phyloP scores from a whole-genome alignment of 2,888 invertebrate genomes.

The Belgica antarctica region DNA sequence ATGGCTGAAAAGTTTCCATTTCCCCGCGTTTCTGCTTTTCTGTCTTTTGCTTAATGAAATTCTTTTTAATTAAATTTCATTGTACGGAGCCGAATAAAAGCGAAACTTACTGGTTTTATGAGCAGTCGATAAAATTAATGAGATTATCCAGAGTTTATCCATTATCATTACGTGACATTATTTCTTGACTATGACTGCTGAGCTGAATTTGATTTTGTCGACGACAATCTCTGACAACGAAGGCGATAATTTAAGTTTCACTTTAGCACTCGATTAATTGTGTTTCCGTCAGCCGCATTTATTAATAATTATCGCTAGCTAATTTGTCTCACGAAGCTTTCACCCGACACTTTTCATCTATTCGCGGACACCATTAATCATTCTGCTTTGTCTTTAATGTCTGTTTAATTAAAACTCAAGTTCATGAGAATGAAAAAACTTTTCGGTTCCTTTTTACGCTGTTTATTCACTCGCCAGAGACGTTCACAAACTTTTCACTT shows the following conservation, averaged over 20 bases:
- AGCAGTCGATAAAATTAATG: constrained; percentile 43
- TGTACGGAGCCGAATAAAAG: background rate
- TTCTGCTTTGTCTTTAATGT: background rate
- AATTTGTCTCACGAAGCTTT: constrained; percentile 1
- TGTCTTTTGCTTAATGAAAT: too few species aligned
- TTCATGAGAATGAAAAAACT: background rate
- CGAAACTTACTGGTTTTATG: constrained; percentile 42
- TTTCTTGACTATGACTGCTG: background rate
- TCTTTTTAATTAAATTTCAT: constrained; percentile 26
- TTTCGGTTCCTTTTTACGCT: background rate
- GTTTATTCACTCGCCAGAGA: too few species aligned
- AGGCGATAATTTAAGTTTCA: constrained; percentile 10
- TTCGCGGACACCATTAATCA: background rate
- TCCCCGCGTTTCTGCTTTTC: too few species aligned
- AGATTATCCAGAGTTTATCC: constrained; percentile 44
- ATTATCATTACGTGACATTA: constrained; percentile 44
- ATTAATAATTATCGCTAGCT: constrained; percentile 18
- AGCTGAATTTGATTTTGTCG: background rate
- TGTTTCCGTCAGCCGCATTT: constrained; percentile 2
- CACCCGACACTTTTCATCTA: background rate
- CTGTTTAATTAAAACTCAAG: constrained; percentile 1
- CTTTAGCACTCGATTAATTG: background rate
- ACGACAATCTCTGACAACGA: background rate
- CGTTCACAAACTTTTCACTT: background rate
- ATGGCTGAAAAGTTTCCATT: background rate